Evolutionary conservation across 2,797 vertebrate genomes (phyloP).

Genomic region (Falco berigora): DNA sequence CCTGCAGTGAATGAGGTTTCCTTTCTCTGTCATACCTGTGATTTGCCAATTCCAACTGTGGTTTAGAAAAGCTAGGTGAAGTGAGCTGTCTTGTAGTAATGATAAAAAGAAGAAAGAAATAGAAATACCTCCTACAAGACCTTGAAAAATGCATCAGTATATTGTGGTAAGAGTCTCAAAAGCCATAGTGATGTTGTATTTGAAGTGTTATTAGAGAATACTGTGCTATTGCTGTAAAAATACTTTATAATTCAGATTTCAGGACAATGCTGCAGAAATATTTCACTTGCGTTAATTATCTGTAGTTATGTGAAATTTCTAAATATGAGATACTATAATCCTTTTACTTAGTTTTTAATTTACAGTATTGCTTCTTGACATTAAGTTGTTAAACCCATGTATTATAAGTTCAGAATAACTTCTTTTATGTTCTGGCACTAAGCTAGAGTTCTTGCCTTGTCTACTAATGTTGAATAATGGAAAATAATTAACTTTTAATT

Average conservation of each 20-base stretch:
- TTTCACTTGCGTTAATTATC: background rate
- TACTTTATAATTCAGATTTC: background rate
- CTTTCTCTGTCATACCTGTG: background rate
- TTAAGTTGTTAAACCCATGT: conserved; percentile 56
- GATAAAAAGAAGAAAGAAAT: background rate
- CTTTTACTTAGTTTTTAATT: conserved; percentile 55
- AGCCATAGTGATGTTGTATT: background rate
- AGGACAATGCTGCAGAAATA: background rate
- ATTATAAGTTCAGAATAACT: conserved; percentile 60
- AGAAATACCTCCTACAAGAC: background rate
- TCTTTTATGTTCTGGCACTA: conserved; percentile 44
- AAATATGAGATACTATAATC: background rate
- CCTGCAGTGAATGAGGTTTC: background rate
- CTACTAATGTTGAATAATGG: conserved; percentile 65
- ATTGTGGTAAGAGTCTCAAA: background rate
- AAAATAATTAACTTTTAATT: conserved; percentile 71
- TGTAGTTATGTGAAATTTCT: background rate
- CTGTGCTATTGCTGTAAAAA: background rate
- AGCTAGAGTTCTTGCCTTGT: conserved; percentile 54
- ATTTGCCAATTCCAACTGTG: background rate
- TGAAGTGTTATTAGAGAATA: background rate
- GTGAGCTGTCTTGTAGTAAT: background rate
- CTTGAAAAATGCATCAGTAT: background rate
- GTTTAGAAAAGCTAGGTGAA: background rate
- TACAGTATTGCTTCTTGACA: conserved; percentile 29